A percentile compares a stretch with the other conserved stretches of the same genome.
Evolutionary conservation across 2,113 vertebrate genomes (phyloP).

Genomic region (Hepsetus odoe): DNA sequence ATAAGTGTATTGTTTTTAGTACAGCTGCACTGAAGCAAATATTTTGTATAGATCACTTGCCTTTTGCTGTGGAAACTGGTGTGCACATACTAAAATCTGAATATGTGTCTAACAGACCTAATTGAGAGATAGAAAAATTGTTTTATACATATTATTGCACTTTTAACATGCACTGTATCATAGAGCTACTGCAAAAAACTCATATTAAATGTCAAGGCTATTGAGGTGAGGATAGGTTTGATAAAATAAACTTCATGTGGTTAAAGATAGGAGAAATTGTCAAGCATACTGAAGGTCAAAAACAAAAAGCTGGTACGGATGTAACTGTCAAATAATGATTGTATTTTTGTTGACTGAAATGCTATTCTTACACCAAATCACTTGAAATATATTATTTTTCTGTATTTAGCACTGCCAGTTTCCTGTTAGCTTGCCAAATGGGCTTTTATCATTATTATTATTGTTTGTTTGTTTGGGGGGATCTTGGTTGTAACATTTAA

Average conservation of each 20-base stretch:
- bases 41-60: constrained; percentile 54
- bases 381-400: constrained; percentile 81
- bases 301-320: constrained; percentile 56
- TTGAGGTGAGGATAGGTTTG: constrained; percentile 65
- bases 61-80: constrained; percentile 53
- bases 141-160: constrained; percentile 82
- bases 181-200: constrained; percentile 68
- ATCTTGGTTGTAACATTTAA: constrained; percentile 70
- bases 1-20: constrained; percentile 46
- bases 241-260: constrained; percentile 44
- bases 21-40: constrained; percentile 45
- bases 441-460: constrained; percentile 92
- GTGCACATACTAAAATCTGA: constrained; percentile 53
- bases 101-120: constrained; percentile 67
- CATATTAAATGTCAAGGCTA: constrained; percentile 64
- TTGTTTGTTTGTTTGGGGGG: constrained; percentile 84
- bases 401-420: constrained; percentile 89
- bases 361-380: constrained; percentile 77
- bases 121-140: constrained; percentile 70
- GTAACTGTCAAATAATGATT: constrained; percentile 61
- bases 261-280: constrained; percentile 55
- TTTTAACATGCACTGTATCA: constrained; percentile 83
- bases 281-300: constrained; percentile 63
- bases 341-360: constrained; percentile 75
- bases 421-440: constrained; percentile 89